Evolutionary conservation across 1,140 invertebrate species (phyloP).

Genomic region (Atta cephalotes): DNA sequence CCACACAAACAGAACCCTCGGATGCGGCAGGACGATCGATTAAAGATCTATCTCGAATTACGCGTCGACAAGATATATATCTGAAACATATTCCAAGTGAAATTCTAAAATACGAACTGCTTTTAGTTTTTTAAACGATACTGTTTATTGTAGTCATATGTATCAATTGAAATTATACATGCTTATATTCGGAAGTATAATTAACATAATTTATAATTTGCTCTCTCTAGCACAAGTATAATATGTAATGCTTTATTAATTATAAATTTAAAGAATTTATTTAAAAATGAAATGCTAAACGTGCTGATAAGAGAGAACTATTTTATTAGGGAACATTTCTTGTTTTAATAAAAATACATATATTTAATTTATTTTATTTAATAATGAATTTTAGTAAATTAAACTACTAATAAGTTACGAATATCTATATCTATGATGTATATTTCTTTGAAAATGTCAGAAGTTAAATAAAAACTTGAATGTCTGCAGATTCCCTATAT

Average conservation of each 20-base stretch:
- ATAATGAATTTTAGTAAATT: not conserved
- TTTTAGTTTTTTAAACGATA: not conserved
- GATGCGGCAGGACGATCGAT: not conserved
- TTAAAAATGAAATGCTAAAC: not conserved
- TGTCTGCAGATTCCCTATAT: not conserved
- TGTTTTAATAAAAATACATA: not conserved
- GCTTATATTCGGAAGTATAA: not conserved
- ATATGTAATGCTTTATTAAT: not conserved
- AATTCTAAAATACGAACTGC: not conserved
- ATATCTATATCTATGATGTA: not conserved
- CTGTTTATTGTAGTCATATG: not conserved
- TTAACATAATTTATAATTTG: not conserved
- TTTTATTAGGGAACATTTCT: not conserved
- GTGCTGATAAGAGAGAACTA: not conserved
- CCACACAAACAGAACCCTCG: not conserved
- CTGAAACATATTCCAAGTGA: not conserved
- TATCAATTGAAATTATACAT: not conserved
- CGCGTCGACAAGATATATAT: not conserved
- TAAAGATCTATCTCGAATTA: constrained; percentile 13
- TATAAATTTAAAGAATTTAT: not conserved
- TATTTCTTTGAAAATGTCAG: not conserved
- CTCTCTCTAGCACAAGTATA: not conserved
- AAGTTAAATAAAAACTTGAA: not conserved
- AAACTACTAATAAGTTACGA: not conserved
- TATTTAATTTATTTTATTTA: not conserved